Percentiles rank a stretch among this genome's conserved stretches.
These are phyloP conservation scores for Celastrina argiolus DNA, from an alignment of 2,888 invertebrate species.

Conservation along the genomic window DNA sequence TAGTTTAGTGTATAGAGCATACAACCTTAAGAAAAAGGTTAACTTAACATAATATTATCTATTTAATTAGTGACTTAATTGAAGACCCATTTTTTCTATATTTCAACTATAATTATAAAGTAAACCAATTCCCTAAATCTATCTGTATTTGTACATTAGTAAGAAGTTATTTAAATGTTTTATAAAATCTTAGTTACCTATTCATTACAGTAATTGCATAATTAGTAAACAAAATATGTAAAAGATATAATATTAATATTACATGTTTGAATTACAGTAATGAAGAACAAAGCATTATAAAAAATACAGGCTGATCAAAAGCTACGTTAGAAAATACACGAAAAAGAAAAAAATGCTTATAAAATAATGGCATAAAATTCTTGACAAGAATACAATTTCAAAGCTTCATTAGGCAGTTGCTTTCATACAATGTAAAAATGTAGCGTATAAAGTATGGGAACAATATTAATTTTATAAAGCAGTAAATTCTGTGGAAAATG, in stretches of 20 bases:
- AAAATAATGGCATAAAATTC: background rate
- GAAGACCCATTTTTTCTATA: background rate
- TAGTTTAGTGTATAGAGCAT: too few relatives aligned
- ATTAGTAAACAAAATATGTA: background rate
- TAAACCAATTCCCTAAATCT: background rate
- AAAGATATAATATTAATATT: background rate
- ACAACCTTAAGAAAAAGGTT: too few relatives aligned
- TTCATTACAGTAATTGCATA: background rate
- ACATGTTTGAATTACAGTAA: background rate
- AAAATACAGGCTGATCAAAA: constrained; percentile 1
- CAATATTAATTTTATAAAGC: constrained; percentile 51
- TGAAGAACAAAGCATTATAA: background rate
- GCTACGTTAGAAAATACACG: background rate
- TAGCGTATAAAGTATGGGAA: constrained; percentile 17
- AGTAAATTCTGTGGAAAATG: constrained; percentile 71
- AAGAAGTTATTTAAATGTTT: background rate
- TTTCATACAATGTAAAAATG: constrained; percentile 17
- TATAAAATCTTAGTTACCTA: background rate
- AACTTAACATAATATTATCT: too few relatives aligned
- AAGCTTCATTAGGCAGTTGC: background rate
- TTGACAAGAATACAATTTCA: constrained; percentile 1
- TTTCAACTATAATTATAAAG: background rate
- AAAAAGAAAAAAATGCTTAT: background rate
- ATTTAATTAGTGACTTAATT: too few relatives aligned
- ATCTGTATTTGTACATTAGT: background rate